A percentile compares a stretch with the other conserved stretches of the same genome.
Evolutionary conservation across 1,140 invertebrate species (phyloP).

Genomic region (Bilobella aurantiaca): DNA sequence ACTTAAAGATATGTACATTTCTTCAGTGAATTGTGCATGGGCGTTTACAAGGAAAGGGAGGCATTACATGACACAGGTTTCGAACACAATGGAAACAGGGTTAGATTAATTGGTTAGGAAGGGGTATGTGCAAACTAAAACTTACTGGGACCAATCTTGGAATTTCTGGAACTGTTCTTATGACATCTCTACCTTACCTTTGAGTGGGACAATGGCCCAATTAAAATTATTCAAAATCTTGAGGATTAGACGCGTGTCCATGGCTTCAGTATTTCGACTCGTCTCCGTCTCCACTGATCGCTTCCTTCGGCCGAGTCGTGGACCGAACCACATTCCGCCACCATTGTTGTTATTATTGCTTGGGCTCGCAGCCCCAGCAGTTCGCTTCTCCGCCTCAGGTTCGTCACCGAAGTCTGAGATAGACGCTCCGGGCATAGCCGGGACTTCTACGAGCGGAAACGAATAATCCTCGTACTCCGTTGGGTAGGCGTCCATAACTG

Average conservation of each 20-base stretch:
- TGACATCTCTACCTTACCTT: conserved; percentile 10
- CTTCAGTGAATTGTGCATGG: too few relatives aligned
- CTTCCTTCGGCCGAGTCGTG: conserved; percentile 30
- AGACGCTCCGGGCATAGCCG: background rate
- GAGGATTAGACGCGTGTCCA: conserved; percentile 28
- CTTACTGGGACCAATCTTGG: too few relatives aligned
- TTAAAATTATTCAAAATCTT: conserved; percentile 33
- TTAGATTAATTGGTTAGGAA: too few relatives aligned
- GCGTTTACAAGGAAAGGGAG: too few relatives aligned
- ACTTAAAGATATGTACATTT: too few relatives aligned
- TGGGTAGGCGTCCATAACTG: conserved; percentile 18
- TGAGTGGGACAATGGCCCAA: conserved; percentile 35
- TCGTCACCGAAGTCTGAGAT: background rate
- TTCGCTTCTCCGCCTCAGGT: conserved; percentile 25
- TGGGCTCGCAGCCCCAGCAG: background rate
- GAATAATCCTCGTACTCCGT: conserved; percentile 30
- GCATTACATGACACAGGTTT: too few relatives aligned
- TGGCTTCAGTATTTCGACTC: conserved; percentile 9
- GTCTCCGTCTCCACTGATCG: conserved; percentile 15
- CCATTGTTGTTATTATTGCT: conserved; percentile 6
- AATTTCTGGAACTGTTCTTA: too few relatives aligned
- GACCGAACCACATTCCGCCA: conserved; percentile 35
- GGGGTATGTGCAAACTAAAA: too few relatives aligned
- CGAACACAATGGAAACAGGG: too few relatives aligned
- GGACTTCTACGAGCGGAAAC: background rate